Conservation (phyloP, 2,797 vertebrate genomes). For the Synanceia verrucosa region DNA sequence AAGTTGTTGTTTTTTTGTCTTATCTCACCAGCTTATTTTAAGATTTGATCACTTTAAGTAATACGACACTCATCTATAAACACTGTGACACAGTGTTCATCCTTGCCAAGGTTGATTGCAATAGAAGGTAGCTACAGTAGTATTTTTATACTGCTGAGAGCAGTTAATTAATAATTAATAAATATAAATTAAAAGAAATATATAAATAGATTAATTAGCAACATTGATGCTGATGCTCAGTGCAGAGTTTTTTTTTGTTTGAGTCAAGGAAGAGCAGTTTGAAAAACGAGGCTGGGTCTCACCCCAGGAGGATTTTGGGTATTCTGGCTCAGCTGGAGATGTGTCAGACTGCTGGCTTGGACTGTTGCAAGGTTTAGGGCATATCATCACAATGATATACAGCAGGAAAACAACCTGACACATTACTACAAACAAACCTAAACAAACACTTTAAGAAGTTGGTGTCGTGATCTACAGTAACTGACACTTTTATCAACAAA, state of each 20-base stretch:
- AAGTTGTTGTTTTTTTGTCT: background rate
- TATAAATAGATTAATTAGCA: too few relatives aligned
- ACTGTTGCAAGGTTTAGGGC: background rate
- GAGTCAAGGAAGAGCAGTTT: conserved; percentile 23
- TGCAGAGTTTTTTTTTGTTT: background rate
- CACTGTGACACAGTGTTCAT: background rate
- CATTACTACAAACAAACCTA: background rate
- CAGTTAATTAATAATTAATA: too few relatives aligned
- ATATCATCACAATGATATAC: background rate
- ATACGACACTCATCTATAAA: background rate
- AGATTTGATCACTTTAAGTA: background rate
- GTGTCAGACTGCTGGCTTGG: background rate
- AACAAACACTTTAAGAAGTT: background rate
- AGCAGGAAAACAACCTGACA: background rate
- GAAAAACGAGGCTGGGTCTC: conserved; percentile 41
- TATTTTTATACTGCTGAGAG: background rate
- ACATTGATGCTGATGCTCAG: background rate
- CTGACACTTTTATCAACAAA: background rate
- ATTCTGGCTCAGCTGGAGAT: conserved; percentile 22
- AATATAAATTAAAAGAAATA: too few relatives aligned
- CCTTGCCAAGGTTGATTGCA: background rate
- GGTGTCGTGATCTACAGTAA: background rate
- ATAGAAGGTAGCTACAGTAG: background rate
- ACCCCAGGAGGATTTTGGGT: conserved; percentile 36
- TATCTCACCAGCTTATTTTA: background rate